Evolutionary conservation across 2,888 invertebrate genomes (phyloP), one percentile per base, ranked within the genome.

Genomic region (Thecocarcelia acutangulata): DNA sequence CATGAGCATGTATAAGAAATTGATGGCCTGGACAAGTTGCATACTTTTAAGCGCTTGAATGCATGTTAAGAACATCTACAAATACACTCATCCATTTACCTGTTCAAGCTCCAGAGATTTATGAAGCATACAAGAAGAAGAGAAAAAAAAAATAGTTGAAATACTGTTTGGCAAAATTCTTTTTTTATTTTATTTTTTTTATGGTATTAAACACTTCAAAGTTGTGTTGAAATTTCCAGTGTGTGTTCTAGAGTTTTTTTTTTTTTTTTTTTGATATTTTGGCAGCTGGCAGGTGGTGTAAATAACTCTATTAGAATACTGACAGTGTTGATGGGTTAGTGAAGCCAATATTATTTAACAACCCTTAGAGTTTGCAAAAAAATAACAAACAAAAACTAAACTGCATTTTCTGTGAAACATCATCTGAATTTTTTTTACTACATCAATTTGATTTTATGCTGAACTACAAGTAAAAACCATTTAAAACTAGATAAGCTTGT

Each of bases 221-320:
- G 48, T 54, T 58, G 50, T 59, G 72, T 46, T 64, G 24, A 59
- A 66, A 15, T 42, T 21, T 2, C 42, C 13, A 56, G 37, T 19
- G 19, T 50, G 19, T 68, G 50, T 52, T 17, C n/a, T 40, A n/a
- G 8, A 19, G 12, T 46, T 28, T 50, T 33, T 42, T 17, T 24
- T 8, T 9, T 33, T 33, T 33, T 33, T 42, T 48, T 42, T n/a
- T 42, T 9, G 37, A 28, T 52, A 46, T 58, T 64, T 72, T 59
- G 72, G 58, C 58, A 78, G 64, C 50, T 78, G 58, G 21, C 78
- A 78, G 66, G 52, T 72, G 78, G 72, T 58, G 50, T 72, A 78
- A 78, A 78, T 72, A 78, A 78, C 78, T 78, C 58, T 66, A 78
- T 78, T 78, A 78, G 72, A 72, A 72, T 52, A 66, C 78, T 78